Conservation (phyloP, 2,113 vertebrate species). For the Chauna torquata region DNA sequence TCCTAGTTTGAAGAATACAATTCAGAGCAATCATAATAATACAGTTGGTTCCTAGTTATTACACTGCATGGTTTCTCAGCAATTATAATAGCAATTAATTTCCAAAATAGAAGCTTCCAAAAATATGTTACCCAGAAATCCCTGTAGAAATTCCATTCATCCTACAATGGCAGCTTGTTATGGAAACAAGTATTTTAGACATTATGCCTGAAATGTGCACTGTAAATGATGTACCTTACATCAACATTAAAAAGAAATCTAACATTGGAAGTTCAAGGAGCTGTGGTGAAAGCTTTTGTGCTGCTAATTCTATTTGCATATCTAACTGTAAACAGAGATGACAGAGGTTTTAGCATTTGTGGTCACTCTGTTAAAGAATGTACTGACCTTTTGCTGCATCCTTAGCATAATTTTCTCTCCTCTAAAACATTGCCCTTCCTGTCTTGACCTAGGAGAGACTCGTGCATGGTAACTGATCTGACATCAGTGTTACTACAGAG, state of each 20-base stretch:
- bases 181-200: background rate
- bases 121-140: background rate
- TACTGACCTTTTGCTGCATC: background rate
- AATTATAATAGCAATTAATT: conserved; percentile 7
- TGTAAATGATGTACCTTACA: background rate
- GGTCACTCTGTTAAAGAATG: background rate
- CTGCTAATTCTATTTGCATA: background rate
- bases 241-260: background rate
- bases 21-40: background rate
- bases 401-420: background rate
- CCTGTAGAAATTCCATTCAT: background rate
- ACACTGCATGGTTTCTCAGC: background rate
- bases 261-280: background rate
- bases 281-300: background rate
- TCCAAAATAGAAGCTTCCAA: background rate
- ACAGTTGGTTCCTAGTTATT: background rate
- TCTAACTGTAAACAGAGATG: background rate
- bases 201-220: background rate
- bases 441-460: background rate
- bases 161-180: background rate
- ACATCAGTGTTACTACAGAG: background rate
- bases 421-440: background rate
- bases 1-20: background rate
- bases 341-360: background rate
- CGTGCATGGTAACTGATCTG: background rate